Evolutionary conservation across 1,140 invertebrate genomes (phyloP), one percentile per base, ranked within the genome.

Genomic region (Harpegnathos saltator): DNA sequence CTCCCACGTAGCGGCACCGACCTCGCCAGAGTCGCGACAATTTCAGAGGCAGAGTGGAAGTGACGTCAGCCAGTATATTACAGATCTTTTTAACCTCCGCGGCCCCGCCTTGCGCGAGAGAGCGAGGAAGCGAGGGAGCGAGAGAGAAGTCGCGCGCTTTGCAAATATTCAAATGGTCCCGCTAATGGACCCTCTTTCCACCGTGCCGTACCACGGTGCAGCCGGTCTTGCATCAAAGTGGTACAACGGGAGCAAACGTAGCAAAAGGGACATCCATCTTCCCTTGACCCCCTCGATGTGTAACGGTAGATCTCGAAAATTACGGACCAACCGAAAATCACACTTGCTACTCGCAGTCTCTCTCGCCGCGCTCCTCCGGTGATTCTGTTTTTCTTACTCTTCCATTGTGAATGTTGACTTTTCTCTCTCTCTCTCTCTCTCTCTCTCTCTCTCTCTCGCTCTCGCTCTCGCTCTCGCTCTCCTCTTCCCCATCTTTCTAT

Each of bases 111-210:
- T 89, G 91, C 91, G 90, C 91, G 38, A 44, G 38, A 3, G 38
- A 9, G 38, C 3, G 38, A 44, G 38, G n/a, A n/a, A n/a, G 7
- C 3, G 38, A 44, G 38, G 0, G 38, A 9, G 38, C 3, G 38
- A 44, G 38, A 44, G 38, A 3, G 38, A 1, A 7, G 2, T 1
- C 38, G 38, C 38, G 89, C 91, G 90, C 90, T 94, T 94, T 93
- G 93, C 93, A 94, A 94, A 93, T 93, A 94, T 93, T 94, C 92
- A 93, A 94, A 94, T 94, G 93, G 92, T 88, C 91, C 84, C 88
- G 83, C 92, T 93, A 94, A 94, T 94, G 93, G 93, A 92, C 88
- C 89, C 89, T 84, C 89, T 83, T 86, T 73, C 68, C 78, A 33
- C 82, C 68, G 62, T 58, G 54, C 61, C 82, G 78, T 82, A 84